Percentiles rank a stretch among this genome's conserved stretches.
phyloP scores from a whole-genome alignment of 2,113 vertebrate species.

The Podarcis raffonei region DNA sequence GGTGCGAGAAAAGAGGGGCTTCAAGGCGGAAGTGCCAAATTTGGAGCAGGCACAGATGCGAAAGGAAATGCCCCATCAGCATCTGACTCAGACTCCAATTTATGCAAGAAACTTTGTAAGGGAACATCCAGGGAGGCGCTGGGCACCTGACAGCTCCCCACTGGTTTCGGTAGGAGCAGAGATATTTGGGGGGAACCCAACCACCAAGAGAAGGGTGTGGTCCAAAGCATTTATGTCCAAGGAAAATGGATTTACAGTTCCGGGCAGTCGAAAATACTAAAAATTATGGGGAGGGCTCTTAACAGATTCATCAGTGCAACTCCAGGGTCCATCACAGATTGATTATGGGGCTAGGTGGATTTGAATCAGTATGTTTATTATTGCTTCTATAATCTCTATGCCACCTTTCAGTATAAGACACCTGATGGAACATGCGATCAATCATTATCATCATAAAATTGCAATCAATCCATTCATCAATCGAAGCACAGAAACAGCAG shows the following conservation, averaged over 20 bases:
- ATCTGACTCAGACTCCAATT: slow-evolving; percentile 47
- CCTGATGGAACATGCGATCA: not conserved
- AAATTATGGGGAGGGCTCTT: slow-evolving; percentile 24
- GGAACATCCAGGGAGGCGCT: slow-evolving; percentile 19
- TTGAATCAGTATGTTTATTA: not conserved
- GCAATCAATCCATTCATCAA: not conserved
- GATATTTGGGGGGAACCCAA: slow-evolving; percentile 42
- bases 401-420: not conserved
- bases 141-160: rapidly evolving
- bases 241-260: slow-evolving; percentile 30
- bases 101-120: not conserved
- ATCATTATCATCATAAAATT: not conserved
- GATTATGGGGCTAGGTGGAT: not conserved
- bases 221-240: not conserved
- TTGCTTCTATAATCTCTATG: not conserved
- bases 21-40: slow-evolving; percentile 58
- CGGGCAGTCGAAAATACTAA: not conserved
- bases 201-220: slow-evolving; percentile 20
- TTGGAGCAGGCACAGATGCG: slow-evolving; percentile 37
- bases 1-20: not conserved
- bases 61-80: slow-evolving; percentile 16
- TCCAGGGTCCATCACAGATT: not conserved
- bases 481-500: not conserved
- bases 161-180: slow-evolving; percentile 8
- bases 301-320: not conserved